These are phyloP conservation scores for Rynchops niger DNA, from an alignment of 2,113 vertebrate genomes.

Conservation along the genomic window DNA sequence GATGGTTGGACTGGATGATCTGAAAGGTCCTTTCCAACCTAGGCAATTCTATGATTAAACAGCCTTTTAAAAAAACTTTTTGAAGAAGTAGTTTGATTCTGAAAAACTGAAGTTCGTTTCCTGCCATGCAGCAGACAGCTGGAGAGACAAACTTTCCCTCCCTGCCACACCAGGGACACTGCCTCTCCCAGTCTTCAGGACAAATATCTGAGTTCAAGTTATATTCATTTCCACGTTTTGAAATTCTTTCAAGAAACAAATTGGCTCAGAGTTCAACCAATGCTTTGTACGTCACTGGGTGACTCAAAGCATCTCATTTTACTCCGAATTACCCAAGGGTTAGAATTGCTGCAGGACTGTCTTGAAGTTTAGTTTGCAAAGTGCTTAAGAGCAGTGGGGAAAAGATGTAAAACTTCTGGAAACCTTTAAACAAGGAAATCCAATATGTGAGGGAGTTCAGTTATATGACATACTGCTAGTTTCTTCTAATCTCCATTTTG, in stretches of 20 bases:
- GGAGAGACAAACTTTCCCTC: background rate
- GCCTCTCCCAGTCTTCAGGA: background rate
- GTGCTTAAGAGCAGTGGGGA: background rate
- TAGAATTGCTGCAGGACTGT: background rate
- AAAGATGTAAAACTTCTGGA: background rate
- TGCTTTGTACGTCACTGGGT: background rate
- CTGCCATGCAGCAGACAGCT: rapidly evolving
- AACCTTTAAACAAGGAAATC: background rate
- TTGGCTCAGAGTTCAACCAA: background rate
- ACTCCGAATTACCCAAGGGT: background rate
- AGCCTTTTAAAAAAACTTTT: background rate
- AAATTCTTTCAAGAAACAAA: background rate
- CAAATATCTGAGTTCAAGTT: background rate
- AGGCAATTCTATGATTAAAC: background rate
- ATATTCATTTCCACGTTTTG: background rate
- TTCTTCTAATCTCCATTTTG: background rate
- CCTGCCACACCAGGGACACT: background rate
- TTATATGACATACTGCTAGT: background rate
- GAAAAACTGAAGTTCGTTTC: background rate
- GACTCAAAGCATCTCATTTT: background rate
- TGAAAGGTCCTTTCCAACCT: no score
- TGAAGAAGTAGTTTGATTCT: background rate
- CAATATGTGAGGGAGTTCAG: background rate
- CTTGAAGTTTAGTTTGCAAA: background rate
- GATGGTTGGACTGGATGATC: no score